Percentiles rank a stretch among this genome's conserved stretches.
Evolutionary conservation across 2,113 vertebrate genomes (phyloP).

Genomic region (Odontesthes bonariensis): DNA sequence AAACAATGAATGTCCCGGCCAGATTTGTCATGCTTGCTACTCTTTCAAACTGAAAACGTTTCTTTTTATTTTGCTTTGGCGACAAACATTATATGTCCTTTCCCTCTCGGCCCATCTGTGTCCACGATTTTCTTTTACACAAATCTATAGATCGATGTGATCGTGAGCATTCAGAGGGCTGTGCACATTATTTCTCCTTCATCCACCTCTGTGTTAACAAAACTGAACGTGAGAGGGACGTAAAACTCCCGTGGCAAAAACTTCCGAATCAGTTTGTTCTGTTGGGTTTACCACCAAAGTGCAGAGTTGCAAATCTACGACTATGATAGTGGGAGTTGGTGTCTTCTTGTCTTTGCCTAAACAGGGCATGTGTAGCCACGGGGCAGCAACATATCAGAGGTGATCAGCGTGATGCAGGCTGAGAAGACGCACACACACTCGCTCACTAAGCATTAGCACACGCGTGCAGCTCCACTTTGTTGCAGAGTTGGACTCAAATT

Average conservation of each 20-base stretch:
- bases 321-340: conserved; percentile 56
- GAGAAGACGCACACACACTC: conserved; percentile 38
- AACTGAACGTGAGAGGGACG: not conserved
- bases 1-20: too few species aligned
- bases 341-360: conserved; percentile 64
- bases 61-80: too few species aligned
- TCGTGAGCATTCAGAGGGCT: too few species aligned
- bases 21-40: too few species aligned
- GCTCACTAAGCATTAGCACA: conserved; percentile 13
- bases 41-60: too few species aligned
- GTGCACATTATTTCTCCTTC: not conserved
- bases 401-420: conserved; percentile 70
- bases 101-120: too few species aligned
- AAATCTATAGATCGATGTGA: too few species aligned
- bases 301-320: conserved; percentile 41
- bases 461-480: conserved; percentile 33
- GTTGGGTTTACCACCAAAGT: not conserved
- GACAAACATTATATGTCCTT: too few species aligned
- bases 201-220: not conserved
- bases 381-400: conserved; percentile 74
- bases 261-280: not conserved
- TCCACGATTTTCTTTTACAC: too few species aligned
- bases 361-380: conserved; percentile 69
- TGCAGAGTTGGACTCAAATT: conserved; percentile 37
- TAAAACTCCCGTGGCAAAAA: not conserved